Percentiles rank a stretch among this genome's conserved stretches.
Conservation (phyloP, 2,797 vertebrate genomes). For the Melanotaenia trifasciata region DNA sequence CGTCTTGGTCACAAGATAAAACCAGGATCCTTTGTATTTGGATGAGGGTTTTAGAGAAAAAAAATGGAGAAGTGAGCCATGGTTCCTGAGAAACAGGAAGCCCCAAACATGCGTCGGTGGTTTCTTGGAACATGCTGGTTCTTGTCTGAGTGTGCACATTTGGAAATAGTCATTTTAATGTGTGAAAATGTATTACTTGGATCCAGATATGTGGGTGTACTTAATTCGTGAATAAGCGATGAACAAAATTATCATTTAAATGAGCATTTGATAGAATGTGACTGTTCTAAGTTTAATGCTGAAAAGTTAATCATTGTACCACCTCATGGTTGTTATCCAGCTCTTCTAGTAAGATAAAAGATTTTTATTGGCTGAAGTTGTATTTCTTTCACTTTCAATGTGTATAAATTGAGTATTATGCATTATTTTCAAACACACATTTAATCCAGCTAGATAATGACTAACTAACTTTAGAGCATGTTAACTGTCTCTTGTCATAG, state of each 20-base stretch:
- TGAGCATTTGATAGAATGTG: background rate
- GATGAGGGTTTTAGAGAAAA: conserved; percentile 22
- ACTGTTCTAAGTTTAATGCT: background rate
- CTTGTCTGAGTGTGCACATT: background rate
- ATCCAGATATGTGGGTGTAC: background rate
- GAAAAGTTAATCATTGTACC: background rate
- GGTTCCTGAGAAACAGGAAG: conserved; percentile 32
- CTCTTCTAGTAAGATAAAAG: background rate
- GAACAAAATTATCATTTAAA: background rate
- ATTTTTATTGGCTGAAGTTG: background rate
- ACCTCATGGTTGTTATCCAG: background rate
- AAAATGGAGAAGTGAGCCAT: conserved; percentile 37
- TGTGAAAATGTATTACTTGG: background rate
- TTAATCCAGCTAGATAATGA: background rate
- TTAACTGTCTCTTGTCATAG: background rate
- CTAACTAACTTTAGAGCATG: background rate
- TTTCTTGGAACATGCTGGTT: background rate
- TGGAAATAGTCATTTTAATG: background rate
- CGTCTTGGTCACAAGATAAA: background rate
- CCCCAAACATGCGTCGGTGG: background rate
- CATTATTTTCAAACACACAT: background rate
- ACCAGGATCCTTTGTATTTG: background rate
- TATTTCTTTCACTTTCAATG: background rate
- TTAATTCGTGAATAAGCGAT: background rate
- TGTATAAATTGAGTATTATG: background rate